Evolutionary conservation across 2,888 invertebrate species (phyloP).

Genomic region (Mayetiola destructor): DNA sequence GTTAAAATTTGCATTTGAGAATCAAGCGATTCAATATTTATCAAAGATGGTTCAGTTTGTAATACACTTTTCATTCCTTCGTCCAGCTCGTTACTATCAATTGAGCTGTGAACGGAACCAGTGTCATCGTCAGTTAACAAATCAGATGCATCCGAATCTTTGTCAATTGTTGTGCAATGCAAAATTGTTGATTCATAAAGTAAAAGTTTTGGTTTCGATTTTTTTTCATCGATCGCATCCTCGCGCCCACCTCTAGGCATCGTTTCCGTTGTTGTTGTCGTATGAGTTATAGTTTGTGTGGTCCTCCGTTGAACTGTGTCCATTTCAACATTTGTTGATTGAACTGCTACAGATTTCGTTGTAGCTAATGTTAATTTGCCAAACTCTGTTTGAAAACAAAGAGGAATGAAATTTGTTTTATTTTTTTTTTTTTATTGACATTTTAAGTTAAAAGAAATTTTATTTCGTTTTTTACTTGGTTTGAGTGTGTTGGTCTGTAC

Average conservation of each 20-base stretch:
- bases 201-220: background rate
- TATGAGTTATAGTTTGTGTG: background rate
- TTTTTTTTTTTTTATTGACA: background rate
- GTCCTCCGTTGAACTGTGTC: background rate
- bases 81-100: background rate
- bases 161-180: background rate
- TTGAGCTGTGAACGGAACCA: background rate
- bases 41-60: background rate
- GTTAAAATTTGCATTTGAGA: background rate
- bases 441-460: background rate
- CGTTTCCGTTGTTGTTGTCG: background rate
- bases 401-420: background rate
- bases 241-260: background rate
- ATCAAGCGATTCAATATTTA: background rate
- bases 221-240: background rate
- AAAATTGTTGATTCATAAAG: background rate
- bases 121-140: constrained; percentile 5
- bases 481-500: background rate
- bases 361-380: constrained; percentile 4
- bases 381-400: background rate
- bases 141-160: background rate
- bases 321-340: background rate
- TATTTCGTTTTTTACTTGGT: background rate
- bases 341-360: background rate
- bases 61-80: background rate